Evolutionary conservation across 2,888 invertebrate species (phyloP), one percentile per base, ranked within the genome.

Genomic region (Lepetodrilus schrolli): DNA sequence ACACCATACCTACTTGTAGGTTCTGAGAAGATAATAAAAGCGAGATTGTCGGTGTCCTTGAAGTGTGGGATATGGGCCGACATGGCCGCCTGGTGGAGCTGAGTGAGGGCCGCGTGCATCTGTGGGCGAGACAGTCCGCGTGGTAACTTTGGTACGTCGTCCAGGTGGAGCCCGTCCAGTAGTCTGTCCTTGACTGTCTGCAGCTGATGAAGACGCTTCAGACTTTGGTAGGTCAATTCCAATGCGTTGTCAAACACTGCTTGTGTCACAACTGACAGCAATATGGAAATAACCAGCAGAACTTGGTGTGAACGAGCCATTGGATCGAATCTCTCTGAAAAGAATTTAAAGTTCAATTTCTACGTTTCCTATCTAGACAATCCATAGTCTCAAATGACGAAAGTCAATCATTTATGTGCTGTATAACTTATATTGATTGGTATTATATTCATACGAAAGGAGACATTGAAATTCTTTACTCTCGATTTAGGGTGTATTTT

Each of bases 141-240:
- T 1, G 68, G 68, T 26, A 68, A 17, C 7, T 20, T 47, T 1
- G 68, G 68, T 7, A 47, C 47, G 10, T 47, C 30, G n/a, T 38
- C 47, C 23, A 68, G 68, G 30, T 47, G 38, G 17, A 68, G 68
- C 17, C 68, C 68, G 20, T 38, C 30, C n/a, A 68, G 21, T 38
- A 68, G 43, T 47, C 68, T 38, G 68, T 13, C 47, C 68, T 68
- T 68, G 43, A 68, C 68, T 26, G 43, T 21, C 26, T 68, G 68
- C 21, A 68, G 68, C 30, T 68, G 68, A 47, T 68, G 68, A 21
- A 68, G 38, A 47, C 68, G 20, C 26, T 38, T 38, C 21, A 68
- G 26, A 13, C 23, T 68, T 17, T 47, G 38, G 47, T 43, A 68
- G 17, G 26, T 68, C 10, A 68, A 21, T 17, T 68, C 47, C 17